A percentile compares a stretch with the other conserved stretches of the same genome.
Evolutionary conservation across 1,140 invertebrate genomes (phyloP).

Genomic region (Drosophila subobscura): DNA sequence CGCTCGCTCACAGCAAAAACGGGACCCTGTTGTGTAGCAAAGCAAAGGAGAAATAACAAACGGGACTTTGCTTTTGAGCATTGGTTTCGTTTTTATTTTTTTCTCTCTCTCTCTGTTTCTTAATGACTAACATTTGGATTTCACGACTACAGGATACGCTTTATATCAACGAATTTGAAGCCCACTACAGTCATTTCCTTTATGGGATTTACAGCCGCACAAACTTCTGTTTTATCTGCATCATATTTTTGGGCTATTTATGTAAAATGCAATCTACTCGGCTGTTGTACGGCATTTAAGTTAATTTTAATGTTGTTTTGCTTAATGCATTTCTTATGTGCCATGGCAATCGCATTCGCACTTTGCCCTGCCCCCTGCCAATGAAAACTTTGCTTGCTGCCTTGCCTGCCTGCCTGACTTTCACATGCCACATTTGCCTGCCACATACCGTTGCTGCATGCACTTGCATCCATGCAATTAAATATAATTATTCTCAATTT

Average conservation of each 20-base stretch:
- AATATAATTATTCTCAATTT: constrained; percentile 80
- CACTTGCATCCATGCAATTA: constrained; percentile 53
- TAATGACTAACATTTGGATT: no score
- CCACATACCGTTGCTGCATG: constrained; percentile 27
- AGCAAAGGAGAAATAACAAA: no score
- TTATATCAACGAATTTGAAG: not conserved
- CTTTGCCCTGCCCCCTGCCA: no score
- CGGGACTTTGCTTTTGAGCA: no score
- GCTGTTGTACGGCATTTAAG: constrained; percentile 61
- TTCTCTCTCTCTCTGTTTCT: no score
- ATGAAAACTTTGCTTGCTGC: not conserved
- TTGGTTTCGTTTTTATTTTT: no score
- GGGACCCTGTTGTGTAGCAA: no score
- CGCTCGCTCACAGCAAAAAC: no score
- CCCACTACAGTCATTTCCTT: constrained; percentile 27
- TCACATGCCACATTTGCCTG: constrained; percentile 60
- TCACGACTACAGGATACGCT: no score
- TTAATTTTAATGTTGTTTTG: constrained; percentile 76
- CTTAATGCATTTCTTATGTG: constrained; percentile 77
- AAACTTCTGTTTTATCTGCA: constrained; percentile 21
- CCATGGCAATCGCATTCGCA: not conserved
- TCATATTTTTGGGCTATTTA: constrained; percentile 46
- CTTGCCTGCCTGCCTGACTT: constrained; percentile 16
- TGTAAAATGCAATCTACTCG: constrained; percentile 63
- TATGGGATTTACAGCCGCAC: constrained; percentile 32